Evolutionary conservation across 2,797 vertebrate species (phyloP), one percentile per base, ranked within the genome.

Genomic region (Halcyon leucocephala): DNA sequence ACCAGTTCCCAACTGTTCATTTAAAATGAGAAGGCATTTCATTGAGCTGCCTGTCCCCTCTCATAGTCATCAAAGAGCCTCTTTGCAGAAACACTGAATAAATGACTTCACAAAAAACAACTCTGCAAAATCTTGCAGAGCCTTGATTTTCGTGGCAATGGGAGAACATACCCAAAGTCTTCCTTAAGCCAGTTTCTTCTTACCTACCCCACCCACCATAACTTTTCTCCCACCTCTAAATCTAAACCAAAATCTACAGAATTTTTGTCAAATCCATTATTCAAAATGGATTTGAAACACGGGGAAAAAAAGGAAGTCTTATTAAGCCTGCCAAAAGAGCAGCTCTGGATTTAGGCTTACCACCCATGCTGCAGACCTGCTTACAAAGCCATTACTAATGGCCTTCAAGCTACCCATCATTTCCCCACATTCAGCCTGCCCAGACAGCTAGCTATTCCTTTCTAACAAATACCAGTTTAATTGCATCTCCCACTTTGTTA

Each of bases 381-480:
- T 97, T 74, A 28, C 93, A 97, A 97, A 98, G 92, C 87, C 93
- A 87, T 94, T 90, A 79, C 77, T 94, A 96, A 95, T 80, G 49
- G 95, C 90, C 92, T 91, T 78, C 24, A 86, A 97, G 88, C 94
- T 92, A 94, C 82, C 90, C 89, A 76, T 87, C 79, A 95, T 94
- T 94, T 96, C 94, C 91, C 66, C 48, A n/a, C 6, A 11, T 77
- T 82, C 86, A 60, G 90, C n/a, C 87, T 67, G 73, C 76, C 48
- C 72, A 89, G 96, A 87, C 90, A 94, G 94, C 58, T 37, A 88
- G 83, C 95, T 86, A n/a, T 62, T 96, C 95, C 92, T 84, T 78
- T 89, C 93, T 78, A 91, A 95, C 93, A 96, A 97, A 97, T 90
- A 93, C 91, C 66, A 92, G 95, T 97, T 96, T 97, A 98, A 98